These are phyloP conservation scores for Apodemus agrarius DNA, from an alignment of 2,797 vertebrate genomes.

Conservation along the genomic window DNA sequence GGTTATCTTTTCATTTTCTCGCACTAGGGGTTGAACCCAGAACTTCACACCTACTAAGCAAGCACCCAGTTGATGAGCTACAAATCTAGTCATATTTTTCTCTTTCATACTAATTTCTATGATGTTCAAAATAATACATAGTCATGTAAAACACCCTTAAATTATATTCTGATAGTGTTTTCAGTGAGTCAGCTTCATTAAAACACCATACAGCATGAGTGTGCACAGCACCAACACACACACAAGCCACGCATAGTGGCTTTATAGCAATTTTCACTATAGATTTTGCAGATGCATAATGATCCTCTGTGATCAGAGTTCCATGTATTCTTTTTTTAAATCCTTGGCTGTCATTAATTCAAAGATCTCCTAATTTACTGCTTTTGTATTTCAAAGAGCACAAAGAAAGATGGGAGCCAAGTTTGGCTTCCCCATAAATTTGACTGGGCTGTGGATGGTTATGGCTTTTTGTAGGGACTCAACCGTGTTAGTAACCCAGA, in stretches of 20 bases:
- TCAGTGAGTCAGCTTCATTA: background rate
- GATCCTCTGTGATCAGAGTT: background rate
- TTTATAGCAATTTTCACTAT: conserved; percentile 19
- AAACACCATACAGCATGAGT: no score
- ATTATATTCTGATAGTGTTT: background rate
- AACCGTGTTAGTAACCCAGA: background rate
- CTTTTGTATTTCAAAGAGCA: conserved; percentile 21
- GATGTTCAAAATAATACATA: background rate
- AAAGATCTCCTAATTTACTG: conserved; percentile 38
- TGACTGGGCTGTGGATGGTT: background rate
- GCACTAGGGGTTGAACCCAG: background rate
- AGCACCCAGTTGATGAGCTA: background rate
- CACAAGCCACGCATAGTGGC: background rate
- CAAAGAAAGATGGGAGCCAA: background rate
- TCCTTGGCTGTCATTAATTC: conserved; percentile 29
- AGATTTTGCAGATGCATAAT: conserved; percentile 8
- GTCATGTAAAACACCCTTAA: background rate
- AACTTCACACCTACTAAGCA: background rate
- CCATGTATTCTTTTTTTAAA: background rate
- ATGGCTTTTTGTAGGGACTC: background rate
- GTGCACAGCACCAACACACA: background rate
- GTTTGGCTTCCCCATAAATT: conserved; percentile 15
- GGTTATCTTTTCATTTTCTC: background rate
- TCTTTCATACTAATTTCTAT: background rate
- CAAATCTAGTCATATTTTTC: background rate